Percentiles rank a stretch among this genome's conserved stretches.
Conservation (phyloP, 64 coral and sea anemone species). For the Acropora yongei region DNA sequence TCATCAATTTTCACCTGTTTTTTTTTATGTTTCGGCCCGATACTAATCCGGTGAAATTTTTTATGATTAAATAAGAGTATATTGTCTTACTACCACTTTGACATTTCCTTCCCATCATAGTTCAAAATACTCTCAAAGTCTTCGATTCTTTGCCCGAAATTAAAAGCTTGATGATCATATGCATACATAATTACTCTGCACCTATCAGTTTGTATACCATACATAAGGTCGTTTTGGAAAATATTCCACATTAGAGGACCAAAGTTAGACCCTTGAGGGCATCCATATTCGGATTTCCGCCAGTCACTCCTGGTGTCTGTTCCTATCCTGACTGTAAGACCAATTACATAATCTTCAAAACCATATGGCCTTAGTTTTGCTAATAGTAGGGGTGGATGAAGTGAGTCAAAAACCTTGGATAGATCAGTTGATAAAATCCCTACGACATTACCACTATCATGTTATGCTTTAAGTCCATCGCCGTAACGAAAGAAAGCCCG, state of each 20-base stretch:
- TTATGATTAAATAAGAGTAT: slow-evolving; percentile 5
- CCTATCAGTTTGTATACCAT: not conserved
- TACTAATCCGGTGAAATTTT: not conserved
- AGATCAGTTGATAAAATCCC: slow-evolving; percentile 7
- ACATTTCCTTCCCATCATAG: too few species aligned
- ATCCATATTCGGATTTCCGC: not conserved
- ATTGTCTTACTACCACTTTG: not conserved
- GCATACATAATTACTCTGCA: not conserved
- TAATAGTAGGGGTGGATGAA: not conserved
- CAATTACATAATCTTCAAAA: too few species aligned
- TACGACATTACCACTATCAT: too few species aligned
- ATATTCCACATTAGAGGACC: not conserved
- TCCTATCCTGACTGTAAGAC: too few species aligned
- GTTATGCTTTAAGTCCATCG: too few species aligned
- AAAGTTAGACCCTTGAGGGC: not conserved
- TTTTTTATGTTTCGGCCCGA: too few species aligned
- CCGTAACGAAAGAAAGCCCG: too few species aligned
- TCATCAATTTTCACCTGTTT: too few species aligned
- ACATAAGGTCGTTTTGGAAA: not conserved
- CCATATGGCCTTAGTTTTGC: too few species aligned
- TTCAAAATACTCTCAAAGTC: not conserved
- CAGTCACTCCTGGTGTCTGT: not conserved
- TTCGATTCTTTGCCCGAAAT: not conserved
- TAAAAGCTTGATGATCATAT: not conserved
- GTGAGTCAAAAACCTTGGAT: not conserved